These are phyloP conservation scores for Balaeniceps rex DNA, from an alignment of 2,113 vertebrate species.

Conservation along the genomic window DNA sequence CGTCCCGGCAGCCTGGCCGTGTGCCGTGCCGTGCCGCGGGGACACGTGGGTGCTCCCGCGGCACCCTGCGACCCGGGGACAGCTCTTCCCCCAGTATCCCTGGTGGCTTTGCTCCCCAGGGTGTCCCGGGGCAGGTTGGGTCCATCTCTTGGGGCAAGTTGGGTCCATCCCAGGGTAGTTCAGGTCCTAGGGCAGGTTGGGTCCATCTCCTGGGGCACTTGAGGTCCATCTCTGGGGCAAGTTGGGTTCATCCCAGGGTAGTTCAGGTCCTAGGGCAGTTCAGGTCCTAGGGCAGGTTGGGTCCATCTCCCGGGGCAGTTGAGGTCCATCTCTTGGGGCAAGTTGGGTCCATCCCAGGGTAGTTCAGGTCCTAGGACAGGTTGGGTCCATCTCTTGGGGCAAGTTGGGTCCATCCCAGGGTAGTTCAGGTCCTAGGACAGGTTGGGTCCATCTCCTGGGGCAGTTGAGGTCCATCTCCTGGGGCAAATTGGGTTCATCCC, in stretches of 20 bases:
- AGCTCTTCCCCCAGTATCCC: not conserved
- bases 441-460: not conserved
- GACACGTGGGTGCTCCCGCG: rapidly evolving
- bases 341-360: not conserved
- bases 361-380: not conserved
- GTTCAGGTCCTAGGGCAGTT: not conserved
- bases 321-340: not conserved
- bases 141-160: too few relatives aligned
- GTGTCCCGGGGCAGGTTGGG: not conserved
- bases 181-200: not conserved
- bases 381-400: too few relatives aligned
- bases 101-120: not conserved
- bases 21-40: not conserved
- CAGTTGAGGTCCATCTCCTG: not conserved
- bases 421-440: not conserved
- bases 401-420: not conserved
- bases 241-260: too few relatives aligned
- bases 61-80: too few relatives aligned
- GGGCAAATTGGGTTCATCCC: too few relatives aligned
- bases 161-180: not conserved
- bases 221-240: not conserved
- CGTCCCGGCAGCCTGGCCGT: rapidly evolving
- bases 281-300: too few relatives aligned
- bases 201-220: not conserved
- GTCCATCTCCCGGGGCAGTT: not conserved